Base-by-base conservation (phyloP, 2,113 vertebrate species). In the Podarcis cretensis region DNA sequence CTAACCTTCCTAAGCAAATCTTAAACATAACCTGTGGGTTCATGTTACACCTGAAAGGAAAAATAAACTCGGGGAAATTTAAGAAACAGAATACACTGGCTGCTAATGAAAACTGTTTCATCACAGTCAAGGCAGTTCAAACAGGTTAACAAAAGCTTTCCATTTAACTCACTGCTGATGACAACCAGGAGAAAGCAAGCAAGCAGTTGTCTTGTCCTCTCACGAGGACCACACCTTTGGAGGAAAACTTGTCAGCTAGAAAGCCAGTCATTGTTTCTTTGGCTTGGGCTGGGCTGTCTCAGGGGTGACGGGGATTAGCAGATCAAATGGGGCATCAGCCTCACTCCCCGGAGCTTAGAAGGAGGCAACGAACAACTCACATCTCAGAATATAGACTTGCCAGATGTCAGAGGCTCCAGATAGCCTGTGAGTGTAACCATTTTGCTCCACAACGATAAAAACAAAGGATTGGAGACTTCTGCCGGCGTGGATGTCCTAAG, bases 21-120 rank as follows among this genome's bases (percentile, higher is more conserved):
- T 91, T 90, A 90, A 94, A 89, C 94, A 94, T 93, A 95, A 95
- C 92, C 96, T 95, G 43, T 87, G 84, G 90, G 94, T 83, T 97
- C 93, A 80, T 87, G 85, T 96, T 97, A 96, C 96, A 40, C 94
- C 89, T 94, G 92, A 93, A 95, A 96, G 92, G 87, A 90, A 96
- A 94, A 95, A 86, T 73, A 90, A 95, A 95, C 95, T 83, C 88
- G 92, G 91, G 75, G 92, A 95, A 78, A 84, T 78, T 30, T 77
- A 83, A 95, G 93, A 92, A 95, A 94, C 92, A 90, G 80, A 95
- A 96, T 87, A 76, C 84, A 87, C 89, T 95, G 92, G 92, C 95
- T 93, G 92, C 81, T 94, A 94, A 95, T 95, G 89, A 93, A 93
- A 91, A 95, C 90, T 96, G 82, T 96, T 95, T 92, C 94, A 95